Evolutionary conservation across 2,797 vertebrate species (phyloP), one percentile per base, ranked within the genome.

Genomic region (Tolypeutes matacus): DNA sequence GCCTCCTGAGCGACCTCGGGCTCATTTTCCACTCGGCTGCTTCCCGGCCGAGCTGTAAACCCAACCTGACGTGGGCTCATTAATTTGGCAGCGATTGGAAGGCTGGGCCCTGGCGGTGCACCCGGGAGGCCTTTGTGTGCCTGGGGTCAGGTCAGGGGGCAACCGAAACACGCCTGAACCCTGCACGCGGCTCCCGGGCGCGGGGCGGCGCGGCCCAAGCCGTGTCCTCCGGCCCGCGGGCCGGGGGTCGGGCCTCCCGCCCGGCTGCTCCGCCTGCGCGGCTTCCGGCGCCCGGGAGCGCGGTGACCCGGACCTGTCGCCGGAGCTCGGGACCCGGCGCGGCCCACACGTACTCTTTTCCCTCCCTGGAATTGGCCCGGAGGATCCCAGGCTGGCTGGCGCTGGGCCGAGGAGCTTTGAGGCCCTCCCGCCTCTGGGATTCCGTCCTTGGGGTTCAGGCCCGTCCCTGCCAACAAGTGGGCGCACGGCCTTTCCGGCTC

Each of bases 61-160:
- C 99, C 98, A 98, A 99, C 98, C 99, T 98, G 99, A 99, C 99
- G 99, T 99, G 99, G 99, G 98, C 99, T 99, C 99, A 99, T 99
- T 99, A 99, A 99, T 99, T 99, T 99, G 99, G 98, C 99, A 99
- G 99, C 98, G 98, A 98, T 98, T 98, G 98, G 99, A 99, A 99
- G 99, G 99, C 98, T 98, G 98, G 98, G 98, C 98, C 99, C 99
- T 98, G 99, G 99, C 91, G 98, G 99, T 99, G 98, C 99, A 99
- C 98, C 99, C 99, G 97, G 98, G 99, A 99, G 99, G 98, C 99
- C 98, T 99, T 99, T 99, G 99, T 99, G 99, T 98, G 98, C 98
- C 97, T 98, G 96, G 98, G 99, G 99, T 99, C 99, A 98, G 99
- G 99, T 99, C 99, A 99, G 98, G 99, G 99, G 99, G 98, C 99